Conservation (phyloP, 2,797 vertebrate genomes). For the Rousettus madagascariensis region DNA sequence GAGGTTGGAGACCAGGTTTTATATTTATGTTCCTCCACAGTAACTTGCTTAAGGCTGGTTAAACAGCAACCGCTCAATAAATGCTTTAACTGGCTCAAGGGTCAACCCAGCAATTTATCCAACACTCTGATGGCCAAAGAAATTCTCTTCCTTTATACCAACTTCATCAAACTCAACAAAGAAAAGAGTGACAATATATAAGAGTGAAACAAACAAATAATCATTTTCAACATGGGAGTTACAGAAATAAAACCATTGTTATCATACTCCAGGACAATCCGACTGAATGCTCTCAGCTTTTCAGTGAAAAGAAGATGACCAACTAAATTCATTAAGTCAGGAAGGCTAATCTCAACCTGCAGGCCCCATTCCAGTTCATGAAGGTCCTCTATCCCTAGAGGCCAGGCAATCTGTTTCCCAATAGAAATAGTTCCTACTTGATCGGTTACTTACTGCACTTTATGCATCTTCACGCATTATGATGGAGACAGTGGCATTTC, state of each 20-base stretch:
- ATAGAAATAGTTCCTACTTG: constrained; percentile 51
- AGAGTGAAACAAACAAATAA: background rate
- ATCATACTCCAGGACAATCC: background rate
- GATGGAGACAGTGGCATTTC: background rate
- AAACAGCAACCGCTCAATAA: background rate
- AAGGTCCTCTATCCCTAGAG: constrained; percentile 38
- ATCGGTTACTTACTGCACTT: background rate
- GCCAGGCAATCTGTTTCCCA: background rate
- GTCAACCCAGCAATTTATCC: background rate
- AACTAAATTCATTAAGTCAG: constrained; percentile 43
- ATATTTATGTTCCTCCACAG: background rate
- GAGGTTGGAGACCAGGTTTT: background rate
- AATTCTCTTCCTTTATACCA: background rate
- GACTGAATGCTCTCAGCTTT: background rate
- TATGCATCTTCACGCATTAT: background rate
- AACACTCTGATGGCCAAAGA: background rate
- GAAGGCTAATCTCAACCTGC: background rate
- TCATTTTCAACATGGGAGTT: background rate
- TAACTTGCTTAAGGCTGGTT: background rate
- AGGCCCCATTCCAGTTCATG: background rate
- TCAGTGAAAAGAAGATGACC: background rate
- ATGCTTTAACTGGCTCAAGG: background rate
- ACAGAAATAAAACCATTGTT: background rate
- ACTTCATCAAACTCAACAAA: background rate
- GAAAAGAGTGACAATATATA: background rate